Percentiles rank a stretch among this genome's conserved stretches.
phyloP scores from a whole-genome alignment of 2,888 invertebrate species.

The Diarsia dahlii region DNA sequence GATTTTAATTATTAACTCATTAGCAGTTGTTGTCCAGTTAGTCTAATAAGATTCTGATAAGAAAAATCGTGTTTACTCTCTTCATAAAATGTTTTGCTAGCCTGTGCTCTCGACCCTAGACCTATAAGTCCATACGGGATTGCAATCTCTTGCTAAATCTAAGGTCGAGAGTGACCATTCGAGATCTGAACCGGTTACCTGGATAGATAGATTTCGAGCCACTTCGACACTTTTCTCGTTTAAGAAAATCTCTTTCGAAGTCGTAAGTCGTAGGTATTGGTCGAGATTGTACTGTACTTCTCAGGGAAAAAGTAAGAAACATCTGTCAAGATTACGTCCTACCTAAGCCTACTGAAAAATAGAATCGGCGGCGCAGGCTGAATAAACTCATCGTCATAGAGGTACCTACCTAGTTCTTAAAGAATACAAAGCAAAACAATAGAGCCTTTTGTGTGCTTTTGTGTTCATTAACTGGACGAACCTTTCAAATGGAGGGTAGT shows the following conservation, averaged over 20 bases:
- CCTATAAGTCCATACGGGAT: too few species aligned
- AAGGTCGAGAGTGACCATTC: background rate
- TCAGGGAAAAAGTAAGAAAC: background rate
- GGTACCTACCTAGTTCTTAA: background rate
- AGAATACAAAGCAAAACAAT: background rate
- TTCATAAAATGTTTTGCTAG: too few species aligned
- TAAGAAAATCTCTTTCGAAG: background rate
- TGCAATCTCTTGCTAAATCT: background rate
- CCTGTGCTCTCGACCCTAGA: too few species aligned
- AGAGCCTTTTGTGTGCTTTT: too few species aligned
- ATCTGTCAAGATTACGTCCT: background rate
- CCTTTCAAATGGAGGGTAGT: slow-evolving; percentile 10
- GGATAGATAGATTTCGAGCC: background rate
- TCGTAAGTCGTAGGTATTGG: background rate
- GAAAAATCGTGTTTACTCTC: slow-evolving; percentile 7
- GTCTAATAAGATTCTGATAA: slow-evolving; percentile 22
- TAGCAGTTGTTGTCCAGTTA: slow-evolving; percentile 1
- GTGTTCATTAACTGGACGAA: background rate
- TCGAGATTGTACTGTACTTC: background rate
- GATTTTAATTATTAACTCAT: slow-evolving; percentile 16
- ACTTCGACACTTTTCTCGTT: background rate
- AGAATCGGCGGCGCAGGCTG: background rate
- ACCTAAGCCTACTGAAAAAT: background rate
- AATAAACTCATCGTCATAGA: background rate
- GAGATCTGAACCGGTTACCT: background rate